These are phyloP conservation scores for Numenius arquata DNA, from an alignment of 2,113 vertebrate genomes.

Conservation along the genomic window DNA sequence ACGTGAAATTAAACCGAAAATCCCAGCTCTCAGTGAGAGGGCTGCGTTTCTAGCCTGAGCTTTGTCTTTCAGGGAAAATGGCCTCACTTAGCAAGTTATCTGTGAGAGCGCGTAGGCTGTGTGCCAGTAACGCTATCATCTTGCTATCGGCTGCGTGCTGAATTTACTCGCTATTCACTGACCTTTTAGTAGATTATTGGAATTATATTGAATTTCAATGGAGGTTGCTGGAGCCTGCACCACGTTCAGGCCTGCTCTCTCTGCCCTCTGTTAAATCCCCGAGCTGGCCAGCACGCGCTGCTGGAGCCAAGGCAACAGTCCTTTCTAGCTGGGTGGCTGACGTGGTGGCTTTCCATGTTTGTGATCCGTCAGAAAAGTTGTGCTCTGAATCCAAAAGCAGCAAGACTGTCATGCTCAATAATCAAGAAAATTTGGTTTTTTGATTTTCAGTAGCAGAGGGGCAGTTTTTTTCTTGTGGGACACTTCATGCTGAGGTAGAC, in stretches of 20 bases:
- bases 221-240: background rate
- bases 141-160: background rate
- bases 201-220: slow-evolving; percentile 14
- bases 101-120: background rate
- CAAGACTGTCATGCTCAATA: background rate
- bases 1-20: background rate
- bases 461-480: background rate
- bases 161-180: slow-evolving; percentile 12
- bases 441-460: background rate
- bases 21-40: background rate
- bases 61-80: slow-evolving; percentile 47
- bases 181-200: slow-evolving; percentile 40
- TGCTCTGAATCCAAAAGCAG: background rate
- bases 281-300: background rate
- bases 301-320: background rate
- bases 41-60: background rate
- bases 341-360: background rate
- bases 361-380: background rate
- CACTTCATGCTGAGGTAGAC: background rate
- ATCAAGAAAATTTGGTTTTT: background rate
- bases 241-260: background rate
- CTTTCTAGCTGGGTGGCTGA: background rate
- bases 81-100: slow-evolving; percentile 25
- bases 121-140: background rate
- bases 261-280: background rate